phyloP scores from a whole-genome alignment of 2,113 vertebrate species.

The Geococcyx californianus region DNA sequence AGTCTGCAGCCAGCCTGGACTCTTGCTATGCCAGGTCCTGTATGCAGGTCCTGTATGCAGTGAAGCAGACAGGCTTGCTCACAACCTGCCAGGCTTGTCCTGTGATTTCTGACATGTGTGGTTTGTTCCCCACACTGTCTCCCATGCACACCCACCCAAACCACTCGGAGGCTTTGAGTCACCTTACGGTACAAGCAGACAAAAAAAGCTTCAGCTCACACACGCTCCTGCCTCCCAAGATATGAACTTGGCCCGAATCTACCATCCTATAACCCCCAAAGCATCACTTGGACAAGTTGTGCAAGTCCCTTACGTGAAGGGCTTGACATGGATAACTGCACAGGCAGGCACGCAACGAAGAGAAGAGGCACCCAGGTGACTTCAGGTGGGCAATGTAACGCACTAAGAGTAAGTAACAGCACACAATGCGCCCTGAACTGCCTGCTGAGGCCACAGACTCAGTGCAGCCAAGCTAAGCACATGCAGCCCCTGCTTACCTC shows the following conservation, averaged over 20 bases:
- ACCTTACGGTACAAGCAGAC: not conserved
- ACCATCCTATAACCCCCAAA: not conserved
- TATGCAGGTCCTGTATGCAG: no score
- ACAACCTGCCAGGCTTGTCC: not conserved
- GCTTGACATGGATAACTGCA: not conserved
- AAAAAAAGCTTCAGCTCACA: not conserved
- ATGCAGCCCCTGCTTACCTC: not conserved
- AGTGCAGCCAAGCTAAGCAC: not conserved
- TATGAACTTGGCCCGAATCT: not conserved
- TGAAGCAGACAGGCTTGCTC: not conserved
- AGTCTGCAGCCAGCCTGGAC: not conserved
- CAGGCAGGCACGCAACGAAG: not conserved
- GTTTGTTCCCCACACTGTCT: fast-evolving
- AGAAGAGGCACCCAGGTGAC: fast-evolving
- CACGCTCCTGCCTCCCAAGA: not conserved
- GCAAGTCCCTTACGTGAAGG: not conserved
- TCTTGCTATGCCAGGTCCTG: not conserved
- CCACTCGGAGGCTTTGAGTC: not conserved
- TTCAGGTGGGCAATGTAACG: fast-evolving
- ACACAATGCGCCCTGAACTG: not conserved
- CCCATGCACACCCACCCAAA: not conserved
- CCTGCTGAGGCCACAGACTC: not conserved
- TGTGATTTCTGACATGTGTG: fast-evolving
- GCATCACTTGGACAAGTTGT: fast-evolving
- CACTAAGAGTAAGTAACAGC: fast-evolving